A percentile compares a stretch with the other conserved stretches of the same genome.
These are phyloP conservation scores for Pentamera pediparva DNA, from an alignment of 53 echinoderm and acorn worm species.

Conservation along the genomic window DNA sequence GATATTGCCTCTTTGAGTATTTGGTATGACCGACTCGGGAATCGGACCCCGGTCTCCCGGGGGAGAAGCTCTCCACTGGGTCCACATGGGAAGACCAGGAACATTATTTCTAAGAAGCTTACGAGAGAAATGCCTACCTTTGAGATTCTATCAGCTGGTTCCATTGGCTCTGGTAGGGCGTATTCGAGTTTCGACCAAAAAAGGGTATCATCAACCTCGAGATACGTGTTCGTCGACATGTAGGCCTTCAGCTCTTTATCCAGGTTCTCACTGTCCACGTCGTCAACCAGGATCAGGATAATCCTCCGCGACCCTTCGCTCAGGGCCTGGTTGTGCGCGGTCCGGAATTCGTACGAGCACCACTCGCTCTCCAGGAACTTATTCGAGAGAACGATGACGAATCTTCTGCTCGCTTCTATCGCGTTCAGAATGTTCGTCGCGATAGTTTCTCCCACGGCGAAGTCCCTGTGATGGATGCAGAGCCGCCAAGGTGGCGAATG, in stretches of 20 bases:
- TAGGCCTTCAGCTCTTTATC: slow-evolving; percentile 58
- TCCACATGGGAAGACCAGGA: too few species aligned
- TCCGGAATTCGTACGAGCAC: slow-evolving; percentile 66
- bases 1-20: too few species aligned
- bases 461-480: slow-evolving; percentile 67
- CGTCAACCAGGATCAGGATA: slow-evolving; percentile 50
- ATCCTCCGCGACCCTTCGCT: slow-evolving; percentile 36
- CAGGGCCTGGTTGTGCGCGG: slow-evolving; percentile 57
- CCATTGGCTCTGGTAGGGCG: slow-evolving; percentile 52
- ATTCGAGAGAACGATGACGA: slow-evolving; percentile 50
- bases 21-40: too few species aligned
- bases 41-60: too few species aligned
- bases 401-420: slow-evolving; percentile 48
- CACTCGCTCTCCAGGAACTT: slow-evolving; percentile 65
- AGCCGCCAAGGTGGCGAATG: slow-evolving; percentile 48
- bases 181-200: slow-evolving; percentile 60
- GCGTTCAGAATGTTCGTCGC: slow-evolving; percentile 62
- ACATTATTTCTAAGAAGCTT: too few species aligned
- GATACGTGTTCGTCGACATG: slow-evolving; percentile 60
- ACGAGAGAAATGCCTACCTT: too few species aligned
- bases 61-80: too few species aligned
- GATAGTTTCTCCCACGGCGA: slow-evolving; percentile 62
- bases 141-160: neutral
- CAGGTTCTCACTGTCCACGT: slow-evolving; percentile 24
- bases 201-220: slow-evolving; percentile 44